phyloP scores from a whole-genome alignment of 2,113 vertebrate genomes.

The Corydoras sp. region DNA sequence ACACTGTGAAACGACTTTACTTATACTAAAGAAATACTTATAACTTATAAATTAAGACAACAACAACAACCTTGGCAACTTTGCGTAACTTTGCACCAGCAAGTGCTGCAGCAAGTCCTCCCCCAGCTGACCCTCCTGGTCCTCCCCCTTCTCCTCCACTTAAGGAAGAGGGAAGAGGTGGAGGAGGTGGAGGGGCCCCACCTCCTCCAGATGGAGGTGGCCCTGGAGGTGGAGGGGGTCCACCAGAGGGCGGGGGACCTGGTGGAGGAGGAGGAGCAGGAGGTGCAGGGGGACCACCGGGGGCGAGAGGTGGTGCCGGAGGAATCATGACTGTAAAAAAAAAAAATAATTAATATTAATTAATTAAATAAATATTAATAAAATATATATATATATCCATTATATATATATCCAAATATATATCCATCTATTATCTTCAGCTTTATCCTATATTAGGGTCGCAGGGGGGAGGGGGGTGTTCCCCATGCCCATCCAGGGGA shows the following conservation, averaged over 20 bases:
- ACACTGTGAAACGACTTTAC: neutral
- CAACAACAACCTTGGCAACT: conserved; percentile 68
- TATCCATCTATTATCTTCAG: too few relatives aligned
- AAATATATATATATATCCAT: too few relatives aligned
- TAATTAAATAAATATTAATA: too few relatives aligned
- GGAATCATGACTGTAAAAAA: conserved; percentile 40
- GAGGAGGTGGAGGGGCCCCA: conserved; percentile 60
- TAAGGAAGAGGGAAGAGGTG: conserved; percentile 66
- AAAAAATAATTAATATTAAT: neutral
- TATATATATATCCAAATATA: too few relatives aligned
- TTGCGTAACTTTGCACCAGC: conserved; percentile 83
- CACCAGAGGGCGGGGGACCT: conserved; percentile 58
- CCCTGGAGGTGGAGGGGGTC: conserved; percentile 62
- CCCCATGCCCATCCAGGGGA: too few relatives aligned
- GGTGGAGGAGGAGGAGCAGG: conserved; percentile 44
- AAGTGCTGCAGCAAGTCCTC: conserved; percentile 75
- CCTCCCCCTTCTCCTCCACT: conserved; percentile 55
- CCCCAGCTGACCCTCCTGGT: conserved; percentile 44
- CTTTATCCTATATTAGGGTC: too few relatives aligned
- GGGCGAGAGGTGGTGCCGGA: conserved; percentile 50
- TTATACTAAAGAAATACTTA: too few relatives aligned
- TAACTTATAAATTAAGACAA: too few relatives aligned
- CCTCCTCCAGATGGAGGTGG: conserved; percentile 61
- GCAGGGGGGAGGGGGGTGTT: too few relatives aligned
- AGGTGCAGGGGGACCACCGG: conserved; percentile 47